phyloP scores from a whole-genome alignment of 2,888 invertebrate species.

The Alitta virens region DNA sequence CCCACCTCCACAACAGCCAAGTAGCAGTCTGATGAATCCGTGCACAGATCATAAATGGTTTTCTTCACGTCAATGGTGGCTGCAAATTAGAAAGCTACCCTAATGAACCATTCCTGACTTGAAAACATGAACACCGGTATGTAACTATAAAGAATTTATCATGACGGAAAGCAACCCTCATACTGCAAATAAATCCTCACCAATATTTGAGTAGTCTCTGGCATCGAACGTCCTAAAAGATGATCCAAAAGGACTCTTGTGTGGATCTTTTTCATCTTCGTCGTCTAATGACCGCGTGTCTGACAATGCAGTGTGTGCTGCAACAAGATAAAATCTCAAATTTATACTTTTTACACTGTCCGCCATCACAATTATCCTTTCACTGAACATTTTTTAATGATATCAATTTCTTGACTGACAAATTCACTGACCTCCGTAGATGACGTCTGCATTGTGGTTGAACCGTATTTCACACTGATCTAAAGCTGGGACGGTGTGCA shows the following conservation, averaged over 20 bases:
- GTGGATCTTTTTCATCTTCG: slow-evolving; percentile 58
- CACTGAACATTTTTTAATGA: too few relatives aligned
- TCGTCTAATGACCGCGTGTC: slow-evolving; percentile 52
- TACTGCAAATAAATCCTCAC: slow-evolving; percentile 56
- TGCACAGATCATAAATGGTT: slow-evolving; percentile 81
- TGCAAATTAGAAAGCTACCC: slow-evolving; percentile 58
- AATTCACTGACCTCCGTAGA: slow-evolving; percentile 70
- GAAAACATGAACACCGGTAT: too few relatives aligned
- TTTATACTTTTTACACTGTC: too few relatives aligned
- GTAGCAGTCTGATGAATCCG: slow-evolving; percentile 80
- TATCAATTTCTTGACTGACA: not conserved
- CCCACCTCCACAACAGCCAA: slow-evolving; percentile 80
- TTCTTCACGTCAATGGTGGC: slow-evolving; percentile 92
- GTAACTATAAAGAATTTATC: too few relatives aligned
- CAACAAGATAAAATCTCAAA: too few relatives aligned
- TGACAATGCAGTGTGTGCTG: too few relatives aligned
- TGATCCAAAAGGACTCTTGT: slow-evolving; percentile 72
- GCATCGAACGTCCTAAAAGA: slow-evolving; percentile 95
- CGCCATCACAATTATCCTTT: too few relatives aligned
- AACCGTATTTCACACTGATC: slow-evolving; percentile 89
- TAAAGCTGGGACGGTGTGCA: slow-evolving; percentile 89
- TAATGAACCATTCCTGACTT: too few relatives aligned
- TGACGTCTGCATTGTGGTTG: slow-evolving; percentile 79
- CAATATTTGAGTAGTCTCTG: slow-evolving; percentile 88
- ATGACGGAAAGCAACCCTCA: not conserved